phyloP scores from a whole-genome alignment of 1,140 invertebrate genomes.

The Micrasema longulum region DNA sequence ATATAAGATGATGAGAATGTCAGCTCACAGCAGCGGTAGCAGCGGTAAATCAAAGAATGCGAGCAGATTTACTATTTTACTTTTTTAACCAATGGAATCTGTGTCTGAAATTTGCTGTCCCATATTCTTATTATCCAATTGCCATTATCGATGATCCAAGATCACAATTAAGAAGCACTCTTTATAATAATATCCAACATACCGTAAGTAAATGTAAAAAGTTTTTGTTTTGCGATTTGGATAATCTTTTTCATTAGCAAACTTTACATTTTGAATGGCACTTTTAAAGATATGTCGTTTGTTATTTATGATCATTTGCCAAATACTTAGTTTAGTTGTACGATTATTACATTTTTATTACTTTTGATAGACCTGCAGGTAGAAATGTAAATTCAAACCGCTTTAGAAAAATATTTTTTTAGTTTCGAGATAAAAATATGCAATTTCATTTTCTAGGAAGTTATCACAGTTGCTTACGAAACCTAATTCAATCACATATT shows the following conservation, averaged over 20 bases:
- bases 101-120: slow-evolving; percentile 43
- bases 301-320: neutral
- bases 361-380: slow-evolving; percentile 22
- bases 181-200: neutral
- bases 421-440: slow-evolving; percentile 9
- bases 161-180: neutral
- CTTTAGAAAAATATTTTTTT: slow-evolving; percentile 28
- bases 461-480: slow-evolving; percentile 53
- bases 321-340: neutral
- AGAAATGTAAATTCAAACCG: slow-evolving; percentile 10
- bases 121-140: slow-evolving; percentile 33
- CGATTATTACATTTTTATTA: slow-evolving; percentile 11
- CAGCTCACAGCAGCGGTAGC: slow-evolving; percentile 39
- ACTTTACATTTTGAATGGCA: slow-evolving; percentile 21
- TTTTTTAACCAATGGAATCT: slow-evolving; percentile 52
- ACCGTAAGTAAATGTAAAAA: neutral
- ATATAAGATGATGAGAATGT: slow-evolving; percentile 18
- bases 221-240: neutral
- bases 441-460: slow-evolving; percentile 26
- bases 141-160: slow-evolving; percentile 17
- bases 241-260: neutral
- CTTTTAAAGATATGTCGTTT: slow-evolving; percentile 15
- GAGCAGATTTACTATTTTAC: slow-evolving; percentile 19
- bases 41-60: slow-evolving; percentile 31
- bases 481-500: slow-evolving; percentile 52